A percentile compares a stretch with the other conserved stretches of the same genome.
Conservation (phyloP, 2,797 vertebrate species). For the Holocentrus rufus region DNA sequence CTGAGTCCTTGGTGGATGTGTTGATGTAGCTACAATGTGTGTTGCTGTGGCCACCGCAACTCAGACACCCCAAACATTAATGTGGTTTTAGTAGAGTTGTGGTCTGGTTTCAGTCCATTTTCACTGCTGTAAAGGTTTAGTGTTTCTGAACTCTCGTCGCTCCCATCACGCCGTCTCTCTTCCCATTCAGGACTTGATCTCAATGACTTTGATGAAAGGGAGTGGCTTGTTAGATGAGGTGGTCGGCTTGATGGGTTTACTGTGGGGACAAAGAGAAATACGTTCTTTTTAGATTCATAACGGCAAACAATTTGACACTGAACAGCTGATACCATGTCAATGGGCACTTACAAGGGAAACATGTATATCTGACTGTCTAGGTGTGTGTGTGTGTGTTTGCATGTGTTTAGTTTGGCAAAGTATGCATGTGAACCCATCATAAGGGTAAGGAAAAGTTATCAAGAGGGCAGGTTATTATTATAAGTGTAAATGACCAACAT, state of each 20-base stretch:
- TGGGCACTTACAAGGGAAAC: background rate
- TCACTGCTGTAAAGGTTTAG: conserved; percentile 1
- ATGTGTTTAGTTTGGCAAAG: background rate
- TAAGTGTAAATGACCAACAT: too few species aligned
- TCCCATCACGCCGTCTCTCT: background rate
- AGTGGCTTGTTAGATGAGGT: conserved; percentile 84
- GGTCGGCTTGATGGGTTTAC: conserved; percentile 83
- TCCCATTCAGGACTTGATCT: conserved; percentile 84
- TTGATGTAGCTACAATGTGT: conserved; percentile 14
- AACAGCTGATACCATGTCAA: background rate
- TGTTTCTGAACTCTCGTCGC: conserved; percentile 15
- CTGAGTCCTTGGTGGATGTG: conserved; percentile 2
- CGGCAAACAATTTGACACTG: background rate
- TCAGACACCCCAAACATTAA: background rate
- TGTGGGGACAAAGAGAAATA: conserved; percentile 54
- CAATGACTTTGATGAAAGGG: conserved; percentile 94
- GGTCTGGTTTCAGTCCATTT: conserved; percentile 47
- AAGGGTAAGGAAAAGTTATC: too few species aligned
- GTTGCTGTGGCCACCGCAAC: conserved; percentile 29
- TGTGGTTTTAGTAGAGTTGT: conserved; percentile 13
- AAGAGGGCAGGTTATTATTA: too few species aligned
- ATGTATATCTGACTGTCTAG: background rate
- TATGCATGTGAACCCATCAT: too few species aligned
- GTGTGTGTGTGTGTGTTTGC: conserved; percentile 8
- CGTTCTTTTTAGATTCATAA: conserved; percentile 1